Percentiles rank a stretch among this genome's conserved stretches.
Evolutionary conservation across 2,888 invertebrate genomes (phyloP).

Genomic region (Electrophaes corylata): DNA sequence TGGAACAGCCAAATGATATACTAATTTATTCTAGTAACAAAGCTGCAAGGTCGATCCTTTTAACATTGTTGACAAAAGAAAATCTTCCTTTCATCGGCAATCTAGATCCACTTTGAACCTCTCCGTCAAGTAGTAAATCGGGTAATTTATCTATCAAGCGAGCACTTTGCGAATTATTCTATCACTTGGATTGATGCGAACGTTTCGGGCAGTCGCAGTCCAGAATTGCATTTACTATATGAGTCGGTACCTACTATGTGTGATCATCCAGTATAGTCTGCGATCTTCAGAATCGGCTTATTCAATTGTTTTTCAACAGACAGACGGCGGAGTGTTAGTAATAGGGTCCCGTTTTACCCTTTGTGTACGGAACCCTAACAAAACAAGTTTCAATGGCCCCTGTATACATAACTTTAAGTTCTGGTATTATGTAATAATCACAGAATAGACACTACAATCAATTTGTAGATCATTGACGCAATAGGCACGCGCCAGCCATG

Average conservation of each 20-base stretch:
- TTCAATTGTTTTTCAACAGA: too few relatives aligned
- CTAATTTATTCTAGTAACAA: not conserved
- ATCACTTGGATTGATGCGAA: conserved; percentile 25
- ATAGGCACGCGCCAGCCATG: conserved; percentile 26
- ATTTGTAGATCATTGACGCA: conserved; percentile 20
- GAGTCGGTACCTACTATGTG: too few relatives aligned
- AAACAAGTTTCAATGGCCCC: too few relatives aligned
- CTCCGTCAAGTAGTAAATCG: conserved; percentile 26
- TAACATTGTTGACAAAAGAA: conserved; percentile 1
- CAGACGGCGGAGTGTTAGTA: too few relatives aligned
- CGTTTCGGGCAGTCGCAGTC: conserved; percentile 11
- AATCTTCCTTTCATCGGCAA: conserved; percentile 12
- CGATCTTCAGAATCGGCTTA: too few relatives aligned
- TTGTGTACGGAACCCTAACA: too few relatives aligned
- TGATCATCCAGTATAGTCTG: conserved; percentile 5
- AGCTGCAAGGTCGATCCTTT: not conserved
- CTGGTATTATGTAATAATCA: conserved; percentile 15
- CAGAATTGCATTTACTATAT: conserved; percentile 13
- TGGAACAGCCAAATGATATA: not conserved
- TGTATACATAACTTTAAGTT: not conserved
- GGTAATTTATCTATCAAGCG: conserved; percentile 33
- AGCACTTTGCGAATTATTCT: conserved; percentile 22
- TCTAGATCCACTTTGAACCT: conserved; percentile 5
- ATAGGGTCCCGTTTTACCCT: too few relatives aligned
- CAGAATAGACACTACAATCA: not conserved